A percentile compares a stretch with the other conserved stretches of the same genome.
Evolutionary conservation across 2,797 vertebrate species (phyloP).

Genomic region (Pitangus sulphuratus): DNA sequence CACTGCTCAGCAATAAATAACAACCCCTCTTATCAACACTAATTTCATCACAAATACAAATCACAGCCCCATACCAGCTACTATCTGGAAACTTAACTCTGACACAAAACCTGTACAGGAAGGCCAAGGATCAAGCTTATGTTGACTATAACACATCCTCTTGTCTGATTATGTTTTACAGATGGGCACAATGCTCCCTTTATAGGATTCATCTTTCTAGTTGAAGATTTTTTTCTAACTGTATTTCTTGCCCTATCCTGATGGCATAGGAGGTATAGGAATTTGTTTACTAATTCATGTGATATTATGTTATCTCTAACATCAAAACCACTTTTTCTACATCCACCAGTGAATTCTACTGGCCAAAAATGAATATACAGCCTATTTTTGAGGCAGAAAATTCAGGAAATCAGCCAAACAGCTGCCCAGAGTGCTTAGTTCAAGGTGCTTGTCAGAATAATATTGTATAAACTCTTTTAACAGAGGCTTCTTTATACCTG

Average conservation of each 20-base stretch:
- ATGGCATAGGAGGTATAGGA: not conserved
- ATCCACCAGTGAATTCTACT: not conserved
- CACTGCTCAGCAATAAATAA: not conserved
- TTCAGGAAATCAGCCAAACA: not conserved
- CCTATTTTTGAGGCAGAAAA: not conserved
- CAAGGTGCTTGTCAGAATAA: not conserved
- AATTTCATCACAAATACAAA: not conserved
- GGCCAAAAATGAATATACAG: not conserved
- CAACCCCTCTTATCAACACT: accelerated
- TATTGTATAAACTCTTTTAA: not conserved
- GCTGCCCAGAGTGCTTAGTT: not conserved
- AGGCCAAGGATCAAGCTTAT: not conserved
- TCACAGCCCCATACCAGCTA: not conserved
- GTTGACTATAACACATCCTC: not conserved
- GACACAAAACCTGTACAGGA: not conserved
- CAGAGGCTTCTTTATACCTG: not conserved
- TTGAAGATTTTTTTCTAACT: not conserved
- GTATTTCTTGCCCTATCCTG: not conserved
- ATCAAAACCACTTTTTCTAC: not conserved
- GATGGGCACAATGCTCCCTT: not conserved
- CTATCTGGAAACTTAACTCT: not conserved
- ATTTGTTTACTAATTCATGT: not conserved
- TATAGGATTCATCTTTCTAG: not conserved
- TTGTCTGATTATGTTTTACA: not conserved
- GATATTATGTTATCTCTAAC: not conserved